Base-by-base conservation (phyloP, 2,797 vertebrate genomes). In the Bradypodion pumilum region DNA sequence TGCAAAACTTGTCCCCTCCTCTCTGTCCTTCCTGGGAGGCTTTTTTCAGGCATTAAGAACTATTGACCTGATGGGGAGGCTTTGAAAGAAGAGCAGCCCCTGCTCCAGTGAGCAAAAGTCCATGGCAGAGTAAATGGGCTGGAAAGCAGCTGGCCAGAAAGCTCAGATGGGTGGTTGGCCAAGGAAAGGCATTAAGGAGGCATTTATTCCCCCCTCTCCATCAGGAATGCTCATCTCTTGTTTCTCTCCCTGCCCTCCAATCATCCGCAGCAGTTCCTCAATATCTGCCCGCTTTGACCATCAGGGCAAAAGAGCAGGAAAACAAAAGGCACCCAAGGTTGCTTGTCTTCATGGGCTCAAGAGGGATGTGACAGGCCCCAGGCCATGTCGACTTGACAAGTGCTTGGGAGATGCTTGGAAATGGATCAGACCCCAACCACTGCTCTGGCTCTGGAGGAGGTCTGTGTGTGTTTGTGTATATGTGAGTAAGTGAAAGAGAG, bases 261-360 rank as follows among this genome's bases (percentile, higher is more conserved):
- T 15, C 49, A 52, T 25, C 42, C 81, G 65, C 63, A 74, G 75
- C 77, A 76, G 81, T 56, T 62, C 37, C 52, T 37, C 6, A 78
- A n/a, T 74, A 40, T 46, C 66, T 56, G 75, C 46, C 85, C 42
- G 74, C 60, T 80, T 83, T 79, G 60, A 70, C 63, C 81, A 69
- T 80, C 81, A 60, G 73, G 72, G 74, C 52, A 63, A 87, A 80
- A 83, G 85, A 81, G 65, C 77, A 80, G 44, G 42, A 49, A 77
- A 85, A 80, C 78, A 80, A 74, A 78, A 60, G 74, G 63, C 40
- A n/a, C 84, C 52, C 37, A 60, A 80, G 44, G 42, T 80, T 80
- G 73, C 87, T 84, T 87, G 35, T 76, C 72, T 83, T 80, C 56
- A 73, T 83, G 52, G 40, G 40, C 79, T 81, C 74, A 85, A 77